A percentile compares a stretch with the other conserved stretches of the same genome.
Conservation (phyloP, 92 coral and sea anemone genomes). For the Actinostola sp. region DNA sequence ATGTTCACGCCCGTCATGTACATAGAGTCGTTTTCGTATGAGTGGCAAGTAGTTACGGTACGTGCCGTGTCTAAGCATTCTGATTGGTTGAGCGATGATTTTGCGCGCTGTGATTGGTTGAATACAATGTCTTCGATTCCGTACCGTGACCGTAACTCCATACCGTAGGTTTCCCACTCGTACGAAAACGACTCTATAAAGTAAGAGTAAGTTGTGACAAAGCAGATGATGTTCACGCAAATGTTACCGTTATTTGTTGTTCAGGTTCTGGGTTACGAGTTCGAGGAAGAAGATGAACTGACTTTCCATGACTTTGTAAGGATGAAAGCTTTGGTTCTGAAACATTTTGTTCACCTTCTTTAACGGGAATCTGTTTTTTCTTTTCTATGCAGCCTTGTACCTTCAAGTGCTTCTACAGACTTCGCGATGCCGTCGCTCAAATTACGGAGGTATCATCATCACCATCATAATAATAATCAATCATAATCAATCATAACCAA, state of each 20-base stretch:
- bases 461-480: neutral
- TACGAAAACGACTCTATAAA: no score
- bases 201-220: no score
- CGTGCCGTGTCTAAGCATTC: no score
- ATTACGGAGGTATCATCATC: constrained; percentile 60
- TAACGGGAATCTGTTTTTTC: neutral
- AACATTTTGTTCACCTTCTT: neutral
- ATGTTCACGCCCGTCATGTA: no score
- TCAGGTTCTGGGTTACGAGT: constrained; percentile 82
- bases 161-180: no score
- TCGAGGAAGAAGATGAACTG: constrained; percentile 77
- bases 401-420: constrained; percentile 52
- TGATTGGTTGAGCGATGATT: no score
- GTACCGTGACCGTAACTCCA: no score
- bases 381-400: constrained; percentile 35
- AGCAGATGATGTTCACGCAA: no score
- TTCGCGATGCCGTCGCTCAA: constrained; percentile 50
- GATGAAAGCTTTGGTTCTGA: neutral
- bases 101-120: no score
- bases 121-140: no score
- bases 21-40: no score
- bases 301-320: constrained; percentile 65
- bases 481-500: neutral
- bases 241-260: neutral
- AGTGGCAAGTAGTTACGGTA: no score